Evolutionary conservation across 2,888 invertebrate genomes (phyloP).

Genomic region (Ochropleura plecta): DNA sequence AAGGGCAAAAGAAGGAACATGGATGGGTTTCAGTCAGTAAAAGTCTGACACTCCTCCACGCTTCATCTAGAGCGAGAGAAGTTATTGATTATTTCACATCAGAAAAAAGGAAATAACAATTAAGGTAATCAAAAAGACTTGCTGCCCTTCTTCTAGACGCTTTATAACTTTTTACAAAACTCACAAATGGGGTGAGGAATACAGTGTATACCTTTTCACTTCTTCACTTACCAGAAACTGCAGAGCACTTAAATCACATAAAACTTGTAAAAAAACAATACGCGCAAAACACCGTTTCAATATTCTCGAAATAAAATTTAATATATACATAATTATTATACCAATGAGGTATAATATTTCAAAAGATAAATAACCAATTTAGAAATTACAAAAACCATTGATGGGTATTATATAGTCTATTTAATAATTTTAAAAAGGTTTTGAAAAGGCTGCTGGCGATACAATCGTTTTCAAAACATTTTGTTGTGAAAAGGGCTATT

Average conservation of each 20-base stretch:
- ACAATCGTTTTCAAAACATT: conserved; percentile 4
- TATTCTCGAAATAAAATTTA: conserved; percentile 4
- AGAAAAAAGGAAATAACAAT: too few relatives aligned
- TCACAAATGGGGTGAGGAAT: neutral
- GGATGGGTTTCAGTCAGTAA: too few relatives aligned
- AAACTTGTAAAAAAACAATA: neutral
- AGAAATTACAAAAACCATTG: conserved; percentile 4
- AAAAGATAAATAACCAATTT: conserved; percentile 13
- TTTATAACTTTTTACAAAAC: neutral
- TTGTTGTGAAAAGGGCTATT: neutral
- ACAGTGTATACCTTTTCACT: neutral
- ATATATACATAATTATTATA: neutral
- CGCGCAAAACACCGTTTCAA: neutral
- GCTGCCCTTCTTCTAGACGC: neutral
- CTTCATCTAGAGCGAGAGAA: too few relatives aligned
- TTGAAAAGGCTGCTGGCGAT: neutral
- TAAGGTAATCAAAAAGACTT: neutral
- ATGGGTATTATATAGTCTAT: neutral
- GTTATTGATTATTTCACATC: too few relatives aligned
- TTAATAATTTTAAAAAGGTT: conserved; percentile 13
- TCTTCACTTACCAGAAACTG: neutral
- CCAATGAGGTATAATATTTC: neutral
- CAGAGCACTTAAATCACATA: neutral
- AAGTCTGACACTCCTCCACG: too few relatives aligned
- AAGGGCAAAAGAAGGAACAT: too few relatives aligned